A percentile compares a stretch with the other conserved stretches of the same genome.
phyloP scores from a whole-genome alignment of 2,113 vertebrate species.

The Albula goreensis region DNA sequence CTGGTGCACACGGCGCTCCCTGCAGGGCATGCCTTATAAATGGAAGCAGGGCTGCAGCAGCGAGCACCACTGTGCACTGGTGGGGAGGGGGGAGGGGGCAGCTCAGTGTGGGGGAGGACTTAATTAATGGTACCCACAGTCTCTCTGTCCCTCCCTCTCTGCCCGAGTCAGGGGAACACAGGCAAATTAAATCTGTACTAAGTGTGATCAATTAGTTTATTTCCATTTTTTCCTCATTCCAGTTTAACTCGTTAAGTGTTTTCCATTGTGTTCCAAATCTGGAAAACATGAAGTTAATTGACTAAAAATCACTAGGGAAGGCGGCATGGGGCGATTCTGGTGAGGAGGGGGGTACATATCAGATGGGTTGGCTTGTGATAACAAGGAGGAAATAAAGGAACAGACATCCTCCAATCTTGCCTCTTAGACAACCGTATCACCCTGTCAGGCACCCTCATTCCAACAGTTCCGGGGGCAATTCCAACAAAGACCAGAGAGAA shows the following conservation, averaged over 20 bases:
- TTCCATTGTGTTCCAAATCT: conserved; percentile 32
- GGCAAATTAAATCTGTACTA: conserved; percentile 64
- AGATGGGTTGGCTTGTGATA: not conserved
- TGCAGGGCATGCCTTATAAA: conserved; percentile 31
- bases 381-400: not conserved
- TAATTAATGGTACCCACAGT: conserved; percentile 65
- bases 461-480: not conserved
- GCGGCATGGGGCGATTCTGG: conserved; percentile 3
- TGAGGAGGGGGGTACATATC: not conserved
- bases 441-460: not conserved
- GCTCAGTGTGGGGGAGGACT: conserved; percentile 61
- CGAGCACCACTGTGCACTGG: conserved; percentile 35
- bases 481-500: not conserved
- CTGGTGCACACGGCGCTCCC: conserved; percentile 16
- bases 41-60: conserved; percentile 41
- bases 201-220: conserved; percentile 62
- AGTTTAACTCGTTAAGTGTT: conserved; percentile 34
- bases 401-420: not conserved
- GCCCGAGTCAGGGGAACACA: conserved; percentile 54
- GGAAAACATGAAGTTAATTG: conserved; percentile 53
- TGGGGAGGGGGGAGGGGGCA: conserved; percentile 52
- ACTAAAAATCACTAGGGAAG: conserved; percentile 36
- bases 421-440: conserved; percentile 24
- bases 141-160: conserved; percentile 41
- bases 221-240: conserved; percentile 54